These are phyloP conservation scores for Hedya salicella DNA, from an alignment of 2,888 invertebrate species.

Conservation along the genomic window DNA sequence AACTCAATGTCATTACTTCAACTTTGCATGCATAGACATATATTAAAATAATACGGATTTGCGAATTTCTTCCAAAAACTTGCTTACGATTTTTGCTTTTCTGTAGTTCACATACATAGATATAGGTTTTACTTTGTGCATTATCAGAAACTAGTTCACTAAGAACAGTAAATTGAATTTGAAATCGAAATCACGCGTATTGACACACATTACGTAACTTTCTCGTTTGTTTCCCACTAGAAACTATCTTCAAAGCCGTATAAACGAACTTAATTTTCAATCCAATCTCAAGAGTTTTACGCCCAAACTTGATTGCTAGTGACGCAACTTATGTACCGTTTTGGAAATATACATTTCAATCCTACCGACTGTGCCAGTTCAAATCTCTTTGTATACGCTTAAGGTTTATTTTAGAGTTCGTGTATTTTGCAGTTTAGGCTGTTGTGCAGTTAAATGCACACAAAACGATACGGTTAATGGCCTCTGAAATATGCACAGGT, in stretches of 20 bases:
- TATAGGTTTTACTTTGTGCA: background rate
- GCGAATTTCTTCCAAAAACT: no score
- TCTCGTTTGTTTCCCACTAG: background rate
- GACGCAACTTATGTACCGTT: background rate
- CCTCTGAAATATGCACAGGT: conserved; percentile 35
- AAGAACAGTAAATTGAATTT: conserved; percentile 1
- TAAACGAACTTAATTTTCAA: background rate
- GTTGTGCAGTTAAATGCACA: background rate
- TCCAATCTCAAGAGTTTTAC: background rate
- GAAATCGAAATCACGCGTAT: conserved; percentile 21
- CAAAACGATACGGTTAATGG: conserved; percentile 30
- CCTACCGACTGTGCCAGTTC: background rate
- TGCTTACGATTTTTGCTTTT: no score
- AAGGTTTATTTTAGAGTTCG: background rate
- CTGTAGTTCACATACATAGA: no score
- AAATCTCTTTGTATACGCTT: background rate
- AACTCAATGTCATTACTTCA: background rate
- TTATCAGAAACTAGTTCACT: background rate
- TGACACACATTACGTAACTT: conserved; percentile 23
- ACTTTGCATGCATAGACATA: no score
- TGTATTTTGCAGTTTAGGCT: conserved; percentile 1
- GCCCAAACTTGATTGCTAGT: background rate
- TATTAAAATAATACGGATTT: no score
- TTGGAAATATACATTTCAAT: background rate
- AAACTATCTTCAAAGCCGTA: background rate